Evolutionary conservation across 2,797 vertebrate species (phyloP), one percentile per base, ranked within the genome.

Genomic region (Argyrosomus regius): DNA sequence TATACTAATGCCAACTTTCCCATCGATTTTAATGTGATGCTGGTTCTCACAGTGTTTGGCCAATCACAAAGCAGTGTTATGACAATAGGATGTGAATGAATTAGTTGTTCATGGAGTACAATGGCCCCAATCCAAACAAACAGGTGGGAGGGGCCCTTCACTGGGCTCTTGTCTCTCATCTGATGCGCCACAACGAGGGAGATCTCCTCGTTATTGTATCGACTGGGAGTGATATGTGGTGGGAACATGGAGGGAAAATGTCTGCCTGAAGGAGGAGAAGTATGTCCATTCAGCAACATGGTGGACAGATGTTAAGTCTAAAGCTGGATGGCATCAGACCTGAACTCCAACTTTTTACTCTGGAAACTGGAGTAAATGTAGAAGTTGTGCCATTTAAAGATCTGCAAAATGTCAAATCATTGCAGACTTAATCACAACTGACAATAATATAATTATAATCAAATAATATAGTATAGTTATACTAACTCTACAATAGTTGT

Each of bases 1-100:
- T 90, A 91, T 89, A 94, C 88, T 82, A 89, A 81, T 78, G 82
- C 60, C 84, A 76, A 61, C 88, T 74, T 87, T 83, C 74, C 53
- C 72, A 69, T 86, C 67, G 54, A 79, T 89, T 88, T 91, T 90
- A 92, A 92, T 92, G 85, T 61, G 63, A 87, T 87, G 81, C 80
- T 41, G 78, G 90, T 94, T 96, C 95, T 93, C 95, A 95, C 91
- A 88, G 72, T 65, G 46, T 72, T 84, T 28, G 81, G 69, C 95
- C 95, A 96, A 95, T 96, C 93, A 85, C 86, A 77, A 79, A 70
- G 66, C 89, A 72, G 64, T 2, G 6, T 82, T 75, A 59, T 88
- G 82, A 94, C 93, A 94, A 94, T 91, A 85, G 90, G 78, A 85
- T 69, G 87, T 88, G 92, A 82, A 89, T 91, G 77, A 92, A 94